Evolutionary conservation across 2,113 vertebrate species (phyloP).

Genomic region (Chionomys nivalis): DNA sequence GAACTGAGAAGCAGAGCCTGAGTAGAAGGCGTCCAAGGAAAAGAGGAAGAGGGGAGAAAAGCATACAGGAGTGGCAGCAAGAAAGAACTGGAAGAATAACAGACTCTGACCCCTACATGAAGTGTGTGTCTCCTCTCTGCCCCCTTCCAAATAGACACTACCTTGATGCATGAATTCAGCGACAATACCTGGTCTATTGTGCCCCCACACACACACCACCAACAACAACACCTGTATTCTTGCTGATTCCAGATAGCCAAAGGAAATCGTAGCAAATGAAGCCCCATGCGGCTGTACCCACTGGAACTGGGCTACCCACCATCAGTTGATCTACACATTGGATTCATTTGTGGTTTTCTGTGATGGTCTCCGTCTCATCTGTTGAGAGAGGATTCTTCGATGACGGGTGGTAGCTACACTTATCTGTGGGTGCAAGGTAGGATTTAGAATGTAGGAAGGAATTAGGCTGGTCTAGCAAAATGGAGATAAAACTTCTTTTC

Average conservation of each 20-base stretch:
- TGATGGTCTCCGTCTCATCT: neutral
- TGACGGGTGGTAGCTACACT: neutral
- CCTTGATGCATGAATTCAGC: neutral
- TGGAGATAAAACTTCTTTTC: neutral
- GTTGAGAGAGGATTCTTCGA: neutral
- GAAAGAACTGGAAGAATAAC: neutral
- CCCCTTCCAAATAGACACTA: neutral
- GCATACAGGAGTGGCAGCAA: neutral
- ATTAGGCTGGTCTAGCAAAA: neutral
- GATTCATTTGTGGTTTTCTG: neutral
- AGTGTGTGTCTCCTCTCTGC: neutral
- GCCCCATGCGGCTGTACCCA: neutral
- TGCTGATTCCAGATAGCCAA: neutral
- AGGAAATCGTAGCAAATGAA: neutral
- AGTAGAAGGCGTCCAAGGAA: neutral
- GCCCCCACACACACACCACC: no score
- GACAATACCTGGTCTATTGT: neutral
- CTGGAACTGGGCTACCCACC: neutral
- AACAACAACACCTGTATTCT: neutral
- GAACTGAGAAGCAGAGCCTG: neutral
- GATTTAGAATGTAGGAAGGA: neutral
- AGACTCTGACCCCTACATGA: neutral
- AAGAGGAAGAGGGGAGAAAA: neutral
- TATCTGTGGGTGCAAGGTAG: neutral
- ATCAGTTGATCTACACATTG: neutral